Evolutionary conservation across 2,113 vertebrate species (phyloP).

Genomic region (Pontoporia blainvillei): DNA sequence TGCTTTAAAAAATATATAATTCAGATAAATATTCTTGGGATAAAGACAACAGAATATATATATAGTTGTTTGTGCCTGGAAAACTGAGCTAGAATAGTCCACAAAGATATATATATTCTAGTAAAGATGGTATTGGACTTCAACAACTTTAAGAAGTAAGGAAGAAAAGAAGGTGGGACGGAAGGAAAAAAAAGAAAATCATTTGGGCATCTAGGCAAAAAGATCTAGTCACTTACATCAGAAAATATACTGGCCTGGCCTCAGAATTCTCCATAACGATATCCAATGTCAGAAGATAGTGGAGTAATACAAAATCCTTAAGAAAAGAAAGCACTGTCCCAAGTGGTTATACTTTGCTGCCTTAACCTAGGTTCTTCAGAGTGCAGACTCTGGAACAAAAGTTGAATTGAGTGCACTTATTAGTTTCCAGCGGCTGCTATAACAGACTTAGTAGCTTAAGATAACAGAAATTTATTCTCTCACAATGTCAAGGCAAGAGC

Average conservation of each 20-base stretch:
- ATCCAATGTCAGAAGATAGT: neutral
- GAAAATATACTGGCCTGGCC: neutral
- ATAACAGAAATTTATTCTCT: neutral
- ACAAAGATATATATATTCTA: neutral
- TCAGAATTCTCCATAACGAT: neutral
- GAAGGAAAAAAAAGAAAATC: neutral
- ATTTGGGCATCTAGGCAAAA: neutral
- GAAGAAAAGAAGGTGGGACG: neutral
- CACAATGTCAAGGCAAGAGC: neutral
- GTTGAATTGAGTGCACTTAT: neutral
- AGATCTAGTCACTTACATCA: neutral
- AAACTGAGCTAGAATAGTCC: slow-evolving; percentile 20
- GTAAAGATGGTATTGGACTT: neutral
- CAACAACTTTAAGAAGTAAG: neutral
- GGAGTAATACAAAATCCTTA: neutral
- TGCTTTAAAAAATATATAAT: neutral
- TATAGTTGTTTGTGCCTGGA: neutral
- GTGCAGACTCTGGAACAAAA: neutral
- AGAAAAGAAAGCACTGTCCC: neutral
- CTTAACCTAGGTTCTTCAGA: neutral
- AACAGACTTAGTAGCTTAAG: neutral
- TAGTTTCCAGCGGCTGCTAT: neutral
- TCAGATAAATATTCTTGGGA: neutral
- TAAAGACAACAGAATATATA: neutral
- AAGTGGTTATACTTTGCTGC: neutral